Base-by-base conservation (phyloP, 2,113 vertebrate genomes). In the Coregonus clupeaformis region DNA sequence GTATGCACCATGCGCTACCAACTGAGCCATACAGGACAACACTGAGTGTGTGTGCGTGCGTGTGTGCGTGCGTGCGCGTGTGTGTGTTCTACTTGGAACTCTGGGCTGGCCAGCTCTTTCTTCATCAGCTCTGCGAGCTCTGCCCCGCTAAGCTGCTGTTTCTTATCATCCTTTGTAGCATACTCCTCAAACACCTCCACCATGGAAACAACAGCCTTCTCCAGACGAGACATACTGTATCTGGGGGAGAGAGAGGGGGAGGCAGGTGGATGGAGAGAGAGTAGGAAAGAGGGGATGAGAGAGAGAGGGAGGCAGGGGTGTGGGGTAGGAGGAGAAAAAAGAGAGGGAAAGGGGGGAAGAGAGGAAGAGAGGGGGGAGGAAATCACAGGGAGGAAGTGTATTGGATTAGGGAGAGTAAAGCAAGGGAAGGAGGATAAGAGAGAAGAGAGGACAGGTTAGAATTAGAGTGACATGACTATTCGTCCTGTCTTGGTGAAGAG, bases 121-220 rank as follows among this genome's bases (percentile, higher is more conserved):
- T 89, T 69, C 5, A 93, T 11, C 30, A 92, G 22, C 14, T 59
- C 47, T 64, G 84, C 78, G 0, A 94, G 68, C 76, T 93, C 90
- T 0, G 76, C 73, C 25, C 64, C 74, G 73, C 69, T 92, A 14
- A 94, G 45, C 69, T 85, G 60, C 2, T 2, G 4, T 59, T 91
- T 90, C 36, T 82, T 80, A 32, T 86, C 82, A 3, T 82, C 90
- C 6, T 77, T 74, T 0, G 81, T 80, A 1, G 88, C 82, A 16
- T 91, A 91, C 30, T 92, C 80, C 73, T 88, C 66, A 69, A 92
- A 93, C 25, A 93, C 71, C 1, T 92, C 92, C 59, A 90, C 89
- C 4, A 92, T 84, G 65, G 80, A 80, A 2, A 69, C 68, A 25
- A 94, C 89, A 66, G 80, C 72, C 3, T 81, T 47, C 36, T 92